Evolutionary conservation across 2,113 vertebrate species (phyloP), one percentile per base, ranked within the genome.

Genomic region (Calyptommatus sinebrachiatus): DNA sequence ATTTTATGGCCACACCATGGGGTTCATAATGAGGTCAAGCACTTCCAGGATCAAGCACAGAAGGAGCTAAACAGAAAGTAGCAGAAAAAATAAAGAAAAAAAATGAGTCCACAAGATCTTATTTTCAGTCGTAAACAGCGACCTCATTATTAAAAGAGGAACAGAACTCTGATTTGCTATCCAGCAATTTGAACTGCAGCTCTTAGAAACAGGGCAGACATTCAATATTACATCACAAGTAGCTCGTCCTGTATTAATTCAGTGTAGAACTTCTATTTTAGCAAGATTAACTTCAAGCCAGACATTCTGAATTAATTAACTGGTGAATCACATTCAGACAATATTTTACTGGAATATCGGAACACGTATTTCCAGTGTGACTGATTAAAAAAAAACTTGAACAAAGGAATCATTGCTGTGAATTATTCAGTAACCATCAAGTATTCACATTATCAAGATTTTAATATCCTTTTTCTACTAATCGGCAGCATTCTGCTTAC

Each of bases 351-450:
- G 69, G 62, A 84, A 18, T 2, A 22, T 84, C 73, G 46, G 61
- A 83, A 87, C 76, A 85, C 82, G 78, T 80, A 83, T 89, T 86
- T 77, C 86, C 91, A 85, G 86, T 31, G 31, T 31, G 62, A 75
- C 82, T 46, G 78, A 90, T 4, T 35, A 86, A 88, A 76, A 41
- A n/a, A 72, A 62, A 79, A 50, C 70, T 79, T 79, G 20, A 72
- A 75, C 28, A 91, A 91, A 88, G 84, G 88, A 87, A 41, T 61
- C 78, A 80, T 89, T 86, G 75, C 66, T 78, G 62, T 85, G 87
- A 90, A 90, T 91, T 89, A 91, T 89, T 89, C 82, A 88, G 86
- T 86, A 92, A 78, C 85, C 84, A 88, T 84, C 71, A 79, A 2
- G 48, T 72, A 5, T 1, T 67, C 78, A 76, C 60, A 83, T 88